Conservation (phyloP, 2,797 vertebrate species). For the Catostomus latipinnis region DNA sequence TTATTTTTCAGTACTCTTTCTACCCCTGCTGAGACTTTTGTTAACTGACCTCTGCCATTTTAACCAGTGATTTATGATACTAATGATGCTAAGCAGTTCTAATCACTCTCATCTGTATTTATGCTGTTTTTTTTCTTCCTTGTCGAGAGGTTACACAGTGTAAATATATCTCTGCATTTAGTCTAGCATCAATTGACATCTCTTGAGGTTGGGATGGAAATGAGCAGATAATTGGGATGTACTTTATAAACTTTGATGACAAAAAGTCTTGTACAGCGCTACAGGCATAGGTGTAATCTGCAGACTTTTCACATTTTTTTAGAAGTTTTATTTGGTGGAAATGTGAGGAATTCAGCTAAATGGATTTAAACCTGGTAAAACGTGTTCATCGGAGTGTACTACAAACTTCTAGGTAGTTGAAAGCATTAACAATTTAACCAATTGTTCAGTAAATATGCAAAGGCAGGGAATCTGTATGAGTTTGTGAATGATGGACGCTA, state of each 20-base stretch:
- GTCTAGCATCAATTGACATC: slow-evolving; percentile 5
- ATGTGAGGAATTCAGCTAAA: too few species aligned
- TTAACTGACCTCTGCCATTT: slow-evolving; percentile 56
- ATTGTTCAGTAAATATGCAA: too few species aligned
- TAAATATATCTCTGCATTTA: not conserved
- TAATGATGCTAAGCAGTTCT: slow-evolving; percentile 45
- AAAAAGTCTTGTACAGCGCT: not conserved
- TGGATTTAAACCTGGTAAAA: too few species aligned
- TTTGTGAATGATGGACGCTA: too few species aligned
- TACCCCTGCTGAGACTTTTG: too few species aligned
- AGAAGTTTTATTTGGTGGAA: too few species aligned
- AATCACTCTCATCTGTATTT: slow-evolving; percentile 27
- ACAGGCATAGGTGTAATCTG: too few species aligned
- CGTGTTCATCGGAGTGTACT: too few species aligned
- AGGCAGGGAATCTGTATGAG: too few species aligned
- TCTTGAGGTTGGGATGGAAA: slow-evolving; percentile 14
- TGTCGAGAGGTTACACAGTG: slow-evolving; percentile 6
- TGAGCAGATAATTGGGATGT: not conserved
- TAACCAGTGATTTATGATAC: slow-evolving; percentile 47
- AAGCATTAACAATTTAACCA: too few species aligned
- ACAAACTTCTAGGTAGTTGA: too few species aligned
- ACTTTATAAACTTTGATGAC: slow-evolving; percentile 1
- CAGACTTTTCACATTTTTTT: too few species aligned
- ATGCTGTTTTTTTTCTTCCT: not conserved
- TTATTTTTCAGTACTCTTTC: not conserved